Evolutionary conservation across 2,888 invertebrate species (phyloP).

Genomic region (Netelia inedita): DNA sequence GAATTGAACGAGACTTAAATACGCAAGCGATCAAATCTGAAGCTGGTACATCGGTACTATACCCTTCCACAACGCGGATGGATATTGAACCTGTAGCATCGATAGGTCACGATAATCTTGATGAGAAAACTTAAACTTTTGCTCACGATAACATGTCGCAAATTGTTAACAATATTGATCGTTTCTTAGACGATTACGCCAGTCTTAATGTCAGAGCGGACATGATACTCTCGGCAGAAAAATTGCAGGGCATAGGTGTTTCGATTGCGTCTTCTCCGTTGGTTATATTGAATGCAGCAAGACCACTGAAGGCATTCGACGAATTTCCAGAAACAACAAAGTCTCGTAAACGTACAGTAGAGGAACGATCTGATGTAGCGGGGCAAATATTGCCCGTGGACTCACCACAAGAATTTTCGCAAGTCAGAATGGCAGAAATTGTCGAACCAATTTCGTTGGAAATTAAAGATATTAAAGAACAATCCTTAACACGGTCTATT

Average conservation of each 20-base stretch:
- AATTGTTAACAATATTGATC: neutral
- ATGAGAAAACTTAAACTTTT: neutral
- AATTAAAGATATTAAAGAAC: neutral
- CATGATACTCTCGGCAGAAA: neutral
- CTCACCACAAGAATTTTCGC: neutral
- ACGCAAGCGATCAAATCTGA: neutral
- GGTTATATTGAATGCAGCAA: no score
- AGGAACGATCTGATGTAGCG: constrained; percentile 7
- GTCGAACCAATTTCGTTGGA: neutral
- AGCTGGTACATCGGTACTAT: neutral
- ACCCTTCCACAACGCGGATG: neutral
- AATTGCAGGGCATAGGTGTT: neutral
- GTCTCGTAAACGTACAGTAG: neutral
- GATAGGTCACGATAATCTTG: neutral
- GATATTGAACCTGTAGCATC: neutral
- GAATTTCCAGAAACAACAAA: neutral
- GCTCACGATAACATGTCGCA: neutral
- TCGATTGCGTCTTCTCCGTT: neutral
- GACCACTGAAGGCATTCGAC: neutral
- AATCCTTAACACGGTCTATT: neutral
- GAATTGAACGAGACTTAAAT: neutral
- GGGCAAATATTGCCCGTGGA: neutral
- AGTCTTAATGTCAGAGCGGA: neutral
- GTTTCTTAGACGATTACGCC: constrained; percentile 10
- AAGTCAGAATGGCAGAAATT: neutral